Conservation (phyloP, 2,113 vertebrate species). For the Psittacula cyanocephala region DNA sequence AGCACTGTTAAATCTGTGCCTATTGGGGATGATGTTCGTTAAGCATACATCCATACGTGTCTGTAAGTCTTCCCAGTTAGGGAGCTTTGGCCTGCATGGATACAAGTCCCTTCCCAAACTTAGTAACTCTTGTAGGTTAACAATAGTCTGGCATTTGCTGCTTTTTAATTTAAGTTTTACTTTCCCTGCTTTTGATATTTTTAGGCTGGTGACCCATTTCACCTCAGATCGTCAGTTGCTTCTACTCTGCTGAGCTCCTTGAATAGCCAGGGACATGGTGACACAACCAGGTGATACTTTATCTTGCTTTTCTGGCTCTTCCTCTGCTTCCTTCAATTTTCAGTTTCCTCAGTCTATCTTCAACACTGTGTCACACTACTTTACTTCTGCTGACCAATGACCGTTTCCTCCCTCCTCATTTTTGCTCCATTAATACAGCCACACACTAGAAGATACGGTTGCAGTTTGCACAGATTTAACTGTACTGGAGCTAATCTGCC, state of each 20-base stretch:
- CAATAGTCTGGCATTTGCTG: background rate
- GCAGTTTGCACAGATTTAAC: background rate
- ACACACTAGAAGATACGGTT: background rate
- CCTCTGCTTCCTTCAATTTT: background rate
- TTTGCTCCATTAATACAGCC: background rate
- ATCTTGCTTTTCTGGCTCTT: background rate
- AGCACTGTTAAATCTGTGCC: background rate
- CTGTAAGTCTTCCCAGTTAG: background rate
- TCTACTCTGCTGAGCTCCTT: background rate
- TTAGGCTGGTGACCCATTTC: fast-evolving
- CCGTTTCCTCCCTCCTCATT: background rate
- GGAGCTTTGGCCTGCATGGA: fast-evolving
- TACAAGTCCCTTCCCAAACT: background rate
- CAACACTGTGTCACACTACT: no score
- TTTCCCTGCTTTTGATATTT: background rate
- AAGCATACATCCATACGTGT: fast-evolving
- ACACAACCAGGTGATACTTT: background rate
- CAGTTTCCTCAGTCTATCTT: background rate
- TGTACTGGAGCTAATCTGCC: background rate
- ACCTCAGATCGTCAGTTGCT: fast-evolving
- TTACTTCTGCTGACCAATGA: background rate
- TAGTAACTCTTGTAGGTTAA: fast-evolving
- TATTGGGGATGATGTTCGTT: background rate
- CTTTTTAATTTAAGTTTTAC: fast-evolving
- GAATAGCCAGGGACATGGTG: fast-evolving